Evolutionary conservation across 2,113 vertebrate species (phyloP), one percentile per base, ranked within the genome.

Genomic region (Glareola pratincola): DNA sequence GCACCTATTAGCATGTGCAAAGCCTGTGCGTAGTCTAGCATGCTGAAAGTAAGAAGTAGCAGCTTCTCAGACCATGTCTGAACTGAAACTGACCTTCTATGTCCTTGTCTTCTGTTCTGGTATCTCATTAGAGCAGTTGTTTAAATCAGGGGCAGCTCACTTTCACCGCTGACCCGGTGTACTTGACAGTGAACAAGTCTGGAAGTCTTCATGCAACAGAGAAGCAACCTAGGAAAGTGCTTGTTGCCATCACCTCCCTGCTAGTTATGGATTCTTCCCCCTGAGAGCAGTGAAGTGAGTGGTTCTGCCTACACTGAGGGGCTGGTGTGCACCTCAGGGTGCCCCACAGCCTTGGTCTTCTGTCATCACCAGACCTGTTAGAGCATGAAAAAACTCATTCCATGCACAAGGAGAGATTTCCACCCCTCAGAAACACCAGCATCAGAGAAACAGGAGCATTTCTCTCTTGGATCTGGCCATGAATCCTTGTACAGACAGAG

Each of bases 1-100:
- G 27, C 51, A 41, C 0, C 0, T 12, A 68, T 0, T 34, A 43
- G 24, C 47, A 69, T 0, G 0, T 41, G 66, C 64, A 85, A 78
- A 90, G 53, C 22, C 32, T n/a, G 15, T 53, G 29, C 37, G 50
- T 21, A 67, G 29, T 19, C 32, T 41, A 67, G 47, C 19, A 18
- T 9, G 15, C 56, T 90, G 36, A 51, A 92, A 21, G 20, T 20
- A 29, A 63, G n/a, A 36, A 86, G n/a, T 8, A 80, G 63, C n/a
- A 64, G 66, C 71, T 88, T 88, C 66, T 88, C 32, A 82, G 37
- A 54, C 34, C 12, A 29, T 24, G 20, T 67, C n/a, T 84, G 30
- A 88, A 27, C 74, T 81, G 73, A 62, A 87, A 71, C 30, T 36
- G 47, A 36, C n/a, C 12, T 90, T 72, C 16, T 67, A 50, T 75